Base-by-base conservation (phyloP, 1,140 invertebrate genomes). In the Drosophila aff. region DNA sequence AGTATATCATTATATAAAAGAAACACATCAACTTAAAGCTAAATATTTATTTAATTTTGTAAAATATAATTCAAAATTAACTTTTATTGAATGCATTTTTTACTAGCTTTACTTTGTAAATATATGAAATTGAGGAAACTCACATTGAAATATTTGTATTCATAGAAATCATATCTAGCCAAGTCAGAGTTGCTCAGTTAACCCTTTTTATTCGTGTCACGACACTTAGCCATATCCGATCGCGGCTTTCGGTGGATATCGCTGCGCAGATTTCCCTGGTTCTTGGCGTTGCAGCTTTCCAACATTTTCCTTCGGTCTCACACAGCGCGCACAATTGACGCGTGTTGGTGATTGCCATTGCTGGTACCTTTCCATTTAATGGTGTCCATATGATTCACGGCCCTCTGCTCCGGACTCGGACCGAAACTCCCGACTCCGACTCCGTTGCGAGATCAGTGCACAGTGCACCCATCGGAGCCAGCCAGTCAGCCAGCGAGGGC, bases 371-470 rank as follows among this genome's bases (percentile, higher is more conserved):
- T 81, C 85, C 85, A 89, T 90, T 90, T 90, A 90, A 90, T 90
- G 81, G 85, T 90, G 85, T 90, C 86, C 85, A 90, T 90, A 90
- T 90, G 85, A 90, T 90, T 90, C 85, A 90, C 82, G 71, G 85
- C 82, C 65, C 69, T 75, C 59, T 66, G 46, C 67, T 76, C 67
- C 55, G 69, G 67, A 69, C 66, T 66, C 53, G 36, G 21, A n/a
- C 52, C 33, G 36, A 57, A 57, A 40, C 53, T 40, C 53, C 36
- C 21, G 53, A 55, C 18, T 55, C 52, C 36, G 33, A 55, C 15
- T 53, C 31, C 50, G 31, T 33, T 21, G n/a, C n/a, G 31, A 36
- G 47, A 18, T 16, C 4, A 11, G 47, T 26, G 47, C 55, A 40
- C 31, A 71, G 40, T 71, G 65, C 71, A 69, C 23, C 58, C 75